Conservation (phyloP, 2,888 invertebrate genomes). For the Selenia dentaria region DNA sequence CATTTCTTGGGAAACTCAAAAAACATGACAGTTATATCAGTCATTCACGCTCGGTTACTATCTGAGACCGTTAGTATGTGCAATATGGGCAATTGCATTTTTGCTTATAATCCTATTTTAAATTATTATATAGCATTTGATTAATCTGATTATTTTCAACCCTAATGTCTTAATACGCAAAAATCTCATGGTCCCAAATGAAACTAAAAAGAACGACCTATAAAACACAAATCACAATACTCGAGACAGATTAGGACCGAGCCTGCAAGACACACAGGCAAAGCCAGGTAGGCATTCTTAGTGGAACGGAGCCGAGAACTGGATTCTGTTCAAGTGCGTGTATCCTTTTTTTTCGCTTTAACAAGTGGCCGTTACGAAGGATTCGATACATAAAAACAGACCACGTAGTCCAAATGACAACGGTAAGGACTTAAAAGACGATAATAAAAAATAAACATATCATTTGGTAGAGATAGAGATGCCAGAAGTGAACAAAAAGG, state of each 20-base stretch:
- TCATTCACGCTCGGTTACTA: conserved; percentile 70
- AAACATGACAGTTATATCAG: conserved; percentile 76
- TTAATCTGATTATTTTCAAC: too few relatives aligned
- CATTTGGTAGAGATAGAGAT: conserved; percentile 22
- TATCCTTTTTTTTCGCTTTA: conserved; percentile 62
- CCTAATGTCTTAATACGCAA: not conserved
- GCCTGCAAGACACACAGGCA: conserved; percentile 66
- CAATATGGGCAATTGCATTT: conserved; percentile 33
- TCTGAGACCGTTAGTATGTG: conserved; percentile 70
- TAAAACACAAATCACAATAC: conserved; percentile 7
- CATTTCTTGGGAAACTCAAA: conserved; percentile 62
- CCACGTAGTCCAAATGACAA: conserved; percentile 37
- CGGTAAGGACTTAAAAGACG: conserved; percentile 32
- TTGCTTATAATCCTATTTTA: not conserved
- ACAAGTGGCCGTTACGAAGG: conserved; percentile 74
- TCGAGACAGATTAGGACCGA: conserved; percentile 54
- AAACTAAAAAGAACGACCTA: not conserved
- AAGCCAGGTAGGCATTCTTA: conserved; percentile 71
- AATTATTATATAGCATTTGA: too few relatives aligned
- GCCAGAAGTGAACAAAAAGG: conserved; percentile 21
- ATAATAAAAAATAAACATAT: conserved; percentile 26
- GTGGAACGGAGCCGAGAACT: conserved; percentile 65
- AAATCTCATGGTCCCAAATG: not conserved
- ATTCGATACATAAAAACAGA: conserved; percentile 62
- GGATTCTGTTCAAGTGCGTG: conserved; percentile 69